Evolutionary conservation across 2,888 invertebrate genomes (phyloP), one percentile per base, ranked within the genome.

Genomic region (Heliconius aoede): DNA sequence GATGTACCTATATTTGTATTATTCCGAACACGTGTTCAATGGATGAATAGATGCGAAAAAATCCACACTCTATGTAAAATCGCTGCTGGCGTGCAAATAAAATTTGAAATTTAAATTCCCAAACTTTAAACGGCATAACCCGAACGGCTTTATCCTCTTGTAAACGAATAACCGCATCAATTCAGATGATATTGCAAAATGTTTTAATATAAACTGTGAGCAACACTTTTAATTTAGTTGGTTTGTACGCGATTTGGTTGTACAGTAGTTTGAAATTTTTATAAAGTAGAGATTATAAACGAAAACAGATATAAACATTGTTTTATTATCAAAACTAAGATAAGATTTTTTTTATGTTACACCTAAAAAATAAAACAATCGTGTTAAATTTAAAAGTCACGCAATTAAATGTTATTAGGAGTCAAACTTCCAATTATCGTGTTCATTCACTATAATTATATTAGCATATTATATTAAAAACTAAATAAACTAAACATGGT

Each of bases 121-220:
- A 79, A 80, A 72, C 71, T 72, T 80, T 78, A 76, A 77, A 77
- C 75, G 73, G 73, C 78, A 72, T 79, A 76, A 75, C 74, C 77
- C 68, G 77, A 73, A 76, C 74, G 80, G 76, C 81, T 80, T 36
- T 80, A 82, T 80, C 82, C 80, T 75, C 76, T 79, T 81, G 81
- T 81, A 78, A 69, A 58, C 61, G 77, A 79, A 81, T 81, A 80
- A 64, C 64, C 64, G 78, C 76, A 80, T 78, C 76, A 76, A 75
- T 78, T 76, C 75, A 77, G 74, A 40, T 71, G 55, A 24, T 55
- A 24, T 32, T 55, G 64, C 36, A 55, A 64, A 61, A 55, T 64
- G 60, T 75, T 75, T 77, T 72, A 28, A 64, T 76, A 68, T 64
- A 55, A 46, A 75, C 46, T 65, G 58, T 24, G 28, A 64, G 32